Base-by-base conservation (phyloP, 2,888 invertebrate species). In the Mycalesis mineus region DNA sequence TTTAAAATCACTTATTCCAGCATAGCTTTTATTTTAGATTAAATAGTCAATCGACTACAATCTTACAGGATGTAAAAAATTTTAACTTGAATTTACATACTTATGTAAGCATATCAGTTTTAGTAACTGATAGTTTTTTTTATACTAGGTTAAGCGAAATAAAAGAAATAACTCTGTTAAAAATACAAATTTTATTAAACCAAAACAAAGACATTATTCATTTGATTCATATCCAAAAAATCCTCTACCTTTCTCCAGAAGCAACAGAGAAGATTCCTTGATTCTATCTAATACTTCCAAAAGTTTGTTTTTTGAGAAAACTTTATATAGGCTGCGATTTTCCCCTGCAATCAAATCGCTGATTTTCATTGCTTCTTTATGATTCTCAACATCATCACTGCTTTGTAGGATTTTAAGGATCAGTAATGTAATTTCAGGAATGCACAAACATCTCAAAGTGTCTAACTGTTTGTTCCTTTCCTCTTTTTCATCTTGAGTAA, bases 281-380 rank as follows among this genome's bases (percentile, higher is more conserved):
- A 97, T 90, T 77, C 95, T 94, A 28, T 92, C 91, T 59, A 97
- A 87, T 31, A 97, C 81, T 76, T 96, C 95, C 56, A 92, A 91
- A 47, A 97, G 80, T 74, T 95, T 95, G 62, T 93, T 94, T 73
- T 94, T 95, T 0, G 93, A 91, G 69, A 94, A 95, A 6, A 96
- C 95, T 90, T 94, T 93, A 72, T 97, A 97, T 1, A 98, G 82
- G 68, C 93, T 91, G 71, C 95, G 91, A 63, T 93, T 93, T 74
- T 97, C 97, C 1, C 93, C 92, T 8, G 96, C 94, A 55, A 98
- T 88, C 57, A 95, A 88, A 80, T 97, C 94, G 7, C 96, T 93
- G 42, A 98, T 79, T 71, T 95, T 94, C 4, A 92, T 69, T 39
- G 87, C 90, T 75, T 90, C 90, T 50, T 95, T 84, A 68, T 96